phyloP scores from a whole-genome alignment of 2,797 vertebrate species.

The Sebastes trivittatus region DNA sequence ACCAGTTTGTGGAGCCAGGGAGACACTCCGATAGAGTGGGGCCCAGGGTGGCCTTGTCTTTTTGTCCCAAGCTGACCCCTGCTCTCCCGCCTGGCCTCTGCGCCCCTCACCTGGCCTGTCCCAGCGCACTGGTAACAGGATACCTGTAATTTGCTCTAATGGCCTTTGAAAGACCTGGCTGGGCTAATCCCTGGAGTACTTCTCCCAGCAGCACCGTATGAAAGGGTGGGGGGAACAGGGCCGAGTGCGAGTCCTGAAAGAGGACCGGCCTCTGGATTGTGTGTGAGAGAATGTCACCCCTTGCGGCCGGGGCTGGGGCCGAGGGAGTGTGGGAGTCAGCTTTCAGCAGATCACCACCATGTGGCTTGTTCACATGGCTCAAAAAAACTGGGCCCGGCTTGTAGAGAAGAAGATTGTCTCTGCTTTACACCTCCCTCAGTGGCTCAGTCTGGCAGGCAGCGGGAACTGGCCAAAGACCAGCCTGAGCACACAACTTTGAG shows the following conservation, averaged over 20 bases:
- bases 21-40: constrained; percentile 78
- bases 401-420: constrained; percentile 53
- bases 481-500: constrained; percentile 1
- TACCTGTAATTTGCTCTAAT: constrained; percentile 90
- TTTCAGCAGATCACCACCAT: constrained; percentile 76
- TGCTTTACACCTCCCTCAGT: constrained; percentile 62
- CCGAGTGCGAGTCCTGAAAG: constrained; percentile 79
- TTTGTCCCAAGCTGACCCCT: constrained; percentile 87
- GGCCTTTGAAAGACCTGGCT: constrained; percentile 87
- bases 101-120: constrained; percentile 84
- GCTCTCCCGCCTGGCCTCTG: constrained; percentile 83
- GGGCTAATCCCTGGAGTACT: constrained; percentile 85
- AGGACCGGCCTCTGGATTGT: constrained; percentile 80
- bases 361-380: constrained; percentile 72
- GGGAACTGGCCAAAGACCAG: constrained; percentile 1
- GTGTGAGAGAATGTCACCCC: constrained; percentile 82
- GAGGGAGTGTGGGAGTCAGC: constrained; percentile 75
- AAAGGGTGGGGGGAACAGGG: constrained; percentile 79
- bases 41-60: constrained; percentile 79
- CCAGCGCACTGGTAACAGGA: constrained; percentile 84
- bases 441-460: constrained; percentile 34
- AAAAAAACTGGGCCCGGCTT: constrained; percentile 44
- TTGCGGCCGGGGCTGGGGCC: constrained; percentile 62
- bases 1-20: constrained; percentile 76
- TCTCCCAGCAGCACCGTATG: constrained; percentile 80